Evolutionary conservation across 2,797 vertebrate genomes (phyloP).

Genomic region (Ictinia mississippiensis): DNA sequence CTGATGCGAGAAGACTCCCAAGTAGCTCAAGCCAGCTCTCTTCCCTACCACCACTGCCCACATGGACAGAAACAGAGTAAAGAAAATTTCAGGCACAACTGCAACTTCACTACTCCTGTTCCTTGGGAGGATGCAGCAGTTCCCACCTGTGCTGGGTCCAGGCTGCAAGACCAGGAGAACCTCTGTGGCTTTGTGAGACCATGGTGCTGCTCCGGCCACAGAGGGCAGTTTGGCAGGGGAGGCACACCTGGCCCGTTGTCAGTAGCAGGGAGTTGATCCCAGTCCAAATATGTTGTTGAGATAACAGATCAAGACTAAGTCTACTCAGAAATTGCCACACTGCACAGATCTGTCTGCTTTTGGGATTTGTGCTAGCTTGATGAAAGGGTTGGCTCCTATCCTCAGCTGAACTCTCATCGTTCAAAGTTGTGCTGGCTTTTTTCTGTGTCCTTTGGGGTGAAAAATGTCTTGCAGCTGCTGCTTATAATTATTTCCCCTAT

Average conservation of each 20-base stretch:
- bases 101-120: not conserved
- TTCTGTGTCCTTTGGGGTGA: constrained; percentile 48
- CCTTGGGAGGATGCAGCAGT: not conserved
- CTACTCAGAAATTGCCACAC: not conserved
- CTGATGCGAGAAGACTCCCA: not conserved
- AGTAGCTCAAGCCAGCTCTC: not conserved
- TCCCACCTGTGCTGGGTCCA: not conserved
- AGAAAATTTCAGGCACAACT: not conserved
- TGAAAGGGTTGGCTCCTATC: constrained; percentile 39
- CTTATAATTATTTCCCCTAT: constrained; percentile 49
- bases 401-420: constrained; percentile 36
- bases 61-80: not conserved
- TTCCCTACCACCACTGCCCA: not conserved
- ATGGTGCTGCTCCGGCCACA: not conserved
- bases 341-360: constrained; percentile 4
- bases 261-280: not conserved
- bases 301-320: constrained; percentile 12
- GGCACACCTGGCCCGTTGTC: not conserved
- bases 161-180: not conserved
- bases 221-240: not conserved
- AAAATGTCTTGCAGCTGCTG: constrained; percentile 57
- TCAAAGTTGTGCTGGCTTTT: constrained; percentile 22
- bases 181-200: not conserved
- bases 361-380: constrained; percentile 37
- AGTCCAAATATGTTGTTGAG: constrained; percentile 6